These are phyloP conservation scores for Psittacus erithacus DNA, from an alignment of 2,113 vertebrate species.

Conservation along the genomic window DNA sequence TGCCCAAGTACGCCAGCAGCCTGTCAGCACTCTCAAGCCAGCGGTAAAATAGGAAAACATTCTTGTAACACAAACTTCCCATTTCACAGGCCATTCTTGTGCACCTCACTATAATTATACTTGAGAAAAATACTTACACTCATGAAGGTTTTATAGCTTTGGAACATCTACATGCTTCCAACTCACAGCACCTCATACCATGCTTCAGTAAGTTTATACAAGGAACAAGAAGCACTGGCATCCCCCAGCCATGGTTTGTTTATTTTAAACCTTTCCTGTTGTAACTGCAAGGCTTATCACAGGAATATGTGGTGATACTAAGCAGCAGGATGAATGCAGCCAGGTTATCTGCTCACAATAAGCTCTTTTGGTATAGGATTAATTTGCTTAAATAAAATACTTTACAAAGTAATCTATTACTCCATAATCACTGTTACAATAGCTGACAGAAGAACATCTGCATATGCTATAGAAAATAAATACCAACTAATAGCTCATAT, in stretches of 20 bases:
- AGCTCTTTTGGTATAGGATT: neutral
- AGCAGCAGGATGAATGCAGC: neutral
- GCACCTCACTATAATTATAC: neutral
- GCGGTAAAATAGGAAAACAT: neutral
- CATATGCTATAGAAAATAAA: neutral
- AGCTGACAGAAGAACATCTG: neutral
- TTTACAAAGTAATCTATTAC: neutral
- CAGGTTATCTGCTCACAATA: neutral
- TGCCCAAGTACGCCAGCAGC: neutral
- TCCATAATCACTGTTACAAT: neutral
- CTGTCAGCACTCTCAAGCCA: neutral
- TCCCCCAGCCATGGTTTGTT: neutral
- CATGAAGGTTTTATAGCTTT: neutral
- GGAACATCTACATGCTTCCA: neutral
- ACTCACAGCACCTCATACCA: neutral
- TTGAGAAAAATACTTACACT: neutral
- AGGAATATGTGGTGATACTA: neutral
- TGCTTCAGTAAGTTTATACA: neutral
- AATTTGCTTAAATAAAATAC: neutral
- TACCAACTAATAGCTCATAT: neutral
- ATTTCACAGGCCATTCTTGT: neutral
- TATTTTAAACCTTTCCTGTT: neutral
- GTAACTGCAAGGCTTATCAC: neutral
- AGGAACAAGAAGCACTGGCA: neutral
- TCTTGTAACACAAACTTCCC: neutral